Evolutionary conservation across 2,797 vertebrate genomes (phyloP).

Genomic region (Microtus agrestis): DNA sequence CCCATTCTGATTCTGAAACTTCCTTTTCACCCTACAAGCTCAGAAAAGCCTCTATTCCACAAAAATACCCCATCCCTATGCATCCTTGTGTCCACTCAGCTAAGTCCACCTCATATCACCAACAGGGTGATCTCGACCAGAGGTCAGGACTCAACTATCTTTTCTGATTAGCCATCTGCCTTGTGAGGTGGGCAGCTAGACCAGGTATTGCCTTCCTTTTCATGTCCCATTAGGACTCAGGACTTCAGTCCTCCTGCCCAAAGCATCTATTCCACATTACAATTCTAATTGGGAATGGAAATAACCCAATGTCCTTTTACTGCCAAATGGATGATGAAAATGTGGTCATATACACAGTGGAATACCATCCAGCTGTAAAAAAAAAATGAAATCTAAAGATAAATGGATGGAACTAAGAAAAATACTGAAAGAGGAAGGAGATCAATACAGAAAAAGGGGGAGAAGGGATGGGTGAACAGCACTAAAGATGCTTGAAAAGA

Average conservation of each 20-base stretch:
- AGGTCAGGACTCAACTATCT: neutral
- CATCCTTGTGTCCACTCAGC: neutral
- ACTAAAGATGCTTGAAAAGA: neutral
- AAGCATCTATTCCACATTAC: neutral
- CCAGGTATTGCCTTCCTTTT: neutral
- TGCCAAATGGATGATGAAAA: neutral
- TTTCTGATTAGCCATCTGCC: neutral
- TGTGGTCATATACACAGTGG: neutral
- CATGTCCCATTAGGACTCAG: neutral
- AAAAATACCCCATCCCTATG: neutral
- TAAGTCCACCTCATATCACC: neutral
- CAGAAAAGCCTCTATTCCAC: neutral
- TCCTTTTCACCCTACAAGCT: neutral
- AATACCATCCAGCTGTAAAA: neutral
- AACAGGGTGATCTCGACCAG: neutral
- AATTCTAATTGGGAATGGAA: neutral
- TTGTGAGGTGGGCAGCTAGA: neutral
- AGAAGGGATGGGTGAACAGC: neutral
- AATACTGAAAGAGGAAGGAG: neutral
- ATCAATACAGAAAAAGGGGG: neutral
- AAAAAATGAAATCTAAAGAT: neutral
- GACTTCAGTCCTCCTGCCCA: neutral
- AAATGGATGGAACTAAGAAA: neutral
- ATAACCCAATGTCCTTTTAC: neutral
- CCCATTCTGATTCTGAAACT: neutral